Conservation (phyloP, 2,113 vertebrate species). For the Silurus glanis region DNA sequence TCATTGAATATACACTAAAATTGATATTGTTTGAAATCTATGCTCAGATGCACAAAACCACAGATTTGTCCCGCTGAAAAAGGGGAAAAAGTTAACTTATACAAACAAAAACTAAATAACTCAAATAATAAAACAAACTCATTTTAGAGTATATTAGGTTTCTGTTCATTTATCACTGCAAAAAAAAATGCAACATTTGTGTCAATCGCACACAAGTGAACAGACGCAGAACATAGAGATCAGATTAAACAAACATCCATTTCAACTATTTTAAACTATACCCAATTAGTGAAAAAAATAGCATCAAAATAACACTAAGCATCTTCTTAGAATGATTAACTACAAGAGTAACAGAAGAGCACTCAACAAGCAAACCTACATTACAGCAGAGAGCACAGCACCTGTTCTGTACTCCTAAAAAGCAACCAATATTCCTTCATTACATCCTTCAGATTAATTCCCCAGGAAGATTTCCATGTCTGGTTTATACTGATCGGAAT, state of each 20-base stretch:
- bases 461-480: not conserved
- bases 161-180: not conserved
- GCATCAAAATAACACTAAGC: not conserved
- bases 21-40: not conserved
- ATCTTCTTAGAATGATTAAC: not conserved
- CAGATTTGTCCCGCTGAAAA: not conserved
- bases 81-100: not conserved
- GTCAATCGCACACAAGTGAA: not conserved
- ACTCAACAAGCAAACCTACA: not conserved
- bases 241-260: not conserved
- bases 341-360: not conserved
- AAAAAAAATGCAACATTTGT: not conserved
- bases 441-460: not conserved
- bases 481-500: not conserved
- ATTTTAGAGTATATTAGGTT: not conserved
- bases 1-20: not conserved
- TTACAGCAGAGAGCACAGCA: not conserved
- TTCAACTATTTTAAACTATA: too few relatives aligned
- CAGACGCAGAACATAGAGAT: not conserved
- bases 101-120: not conserved
- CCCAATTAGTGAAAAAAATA: too few relatives aligned
- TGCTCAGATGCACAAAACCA: not conserved
- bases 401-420: not conserved
- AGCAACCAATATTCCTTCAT: not conserved
- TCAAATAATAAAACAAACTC: not conserved